Evolutionary conservation across 2,113 vertebrate species (phyloP).

Genomic region (Speoplatyrhinus poulsoni): DNA sequence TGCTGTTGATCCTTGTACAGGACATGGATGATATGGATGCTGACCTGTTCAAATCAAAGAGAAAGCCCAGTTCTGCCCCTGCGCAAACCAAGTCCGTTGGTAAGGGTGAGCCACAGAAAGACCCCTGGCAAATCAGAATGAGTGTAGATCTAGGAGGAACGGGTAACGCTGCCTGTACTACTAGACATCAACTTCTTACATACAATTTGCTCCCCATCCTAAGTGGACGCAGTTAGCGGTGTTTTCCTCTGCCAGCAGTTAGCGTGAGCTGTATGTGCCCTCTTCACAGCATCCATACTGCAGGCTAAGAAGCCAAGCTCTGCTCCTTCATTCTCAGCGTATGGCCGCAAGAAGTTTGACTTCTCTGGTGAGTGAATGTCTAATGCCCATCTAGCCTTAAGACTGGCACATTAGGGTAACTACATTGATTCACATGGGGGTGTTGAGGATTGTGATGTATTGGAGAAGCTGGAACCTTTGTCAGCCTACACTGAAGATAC

Average conservation of each 20-base stretch:
- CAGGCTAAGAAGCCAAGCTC: slow-evolving; percentile 64
- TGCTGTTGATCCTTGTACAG: slow-evolving; percentile 53
- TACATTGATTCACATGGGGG: slow-evolving; percentile 55
- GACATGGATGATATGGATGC: slow-evolving; percentile 85
- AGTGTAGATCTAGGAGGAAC: slow-evolving; percentile 34
- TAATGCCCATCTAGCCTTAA: not conserved
- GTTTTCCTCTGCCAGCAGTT: not conserved
- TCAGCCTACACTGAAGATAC: too few species aligned
- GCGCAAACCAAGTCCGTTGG: slow-evolving; percentile 58
- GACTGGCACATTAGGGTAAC: slow-evolving; percentile 11
- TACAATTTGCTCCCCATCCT: slow-evolving; percentile 17
- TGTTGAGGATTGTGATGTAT: slow-evolving; percentile 25
- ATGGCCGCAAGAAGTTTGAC: slow-evolving; percentile 75
- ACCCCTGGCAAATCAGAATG: slow-evolving; percentile 23
- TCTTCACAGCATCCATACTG: slow-evolving; percentile 46
- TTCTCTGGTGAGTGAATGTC: slow-evolving; percentile 74
- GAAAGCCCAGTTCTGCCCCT: slow-evolving; percentile 65
- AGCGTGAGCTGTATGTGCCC: not conserved
- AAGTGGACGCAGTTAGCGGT: slow-evolving; percentile 3
- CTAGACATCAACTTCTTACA: slow-evolving; percentile 16
- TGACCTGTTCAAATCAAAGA: slow-evolving; percentile 77
- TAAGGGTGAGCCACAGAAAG: slow-evolving; percentile 36
- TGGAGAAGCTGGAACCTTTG: slow-evolving; percentile 20
- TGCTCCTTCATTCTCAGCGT: slow-evolving; percentile 48
- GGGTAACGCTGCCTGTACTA: slow-evolving; percentile 37